phyloP scores from a whole-genome alignment of 2,888 invertebrate genomes.

The Lagria hirta region DNA sequence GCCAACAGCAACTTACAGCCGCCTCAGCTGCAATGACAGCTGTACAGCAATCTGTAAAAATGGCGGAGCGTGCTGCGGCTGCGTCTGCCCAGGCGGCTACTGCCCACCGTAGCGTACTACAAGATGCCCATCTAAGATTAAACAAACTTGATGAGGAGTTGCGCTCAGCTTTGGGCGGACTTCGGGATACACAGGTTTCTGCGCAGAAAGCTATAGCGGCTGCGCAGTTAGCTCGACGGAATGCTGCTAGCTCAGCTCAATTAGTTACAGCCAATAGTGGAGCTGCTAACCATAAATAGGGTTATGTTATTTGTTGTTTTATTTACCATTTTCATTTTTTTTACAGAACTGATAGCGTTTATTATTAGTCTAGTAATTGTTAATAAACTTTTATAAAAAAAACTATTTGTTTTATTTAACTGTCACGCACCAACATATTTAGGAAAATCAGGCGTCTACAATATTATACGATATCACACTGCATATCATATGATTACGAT shows the following conservation, averaged over 20 bases:
- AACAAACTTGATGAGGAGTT: slow-evolving; percentile 66
- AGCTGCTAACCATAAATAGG: too few relatives aligned
- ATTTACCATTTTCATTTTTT: too few relatives aligned
- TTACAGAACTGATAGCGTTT: too few relatives aligned
- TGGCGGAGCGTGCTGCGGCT: slow-evolving; percentile 67
- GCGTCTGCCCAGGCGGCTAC: slow-evolving; percentile 70
- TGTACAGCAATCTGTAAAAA: slow-evolving; percentile 62
- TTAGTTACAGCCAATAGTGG: too few relatives aligned
- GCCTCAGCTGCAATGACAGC: slow-evolving; percentile 65
- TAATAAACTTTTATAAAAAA: too few relatives aligned
- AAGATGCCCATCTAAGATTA: slow-evolving; percentile 65
- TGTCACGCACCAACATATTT: too few relatives aligned
- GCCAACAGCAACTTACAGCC: slow-evolving; percentile 64
- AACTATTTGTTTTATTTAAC: too few relatives aligned
- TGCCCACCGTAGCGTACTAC: slow-evolving; percentile 72
- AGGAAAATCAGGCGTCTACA: too few relatives aligned
- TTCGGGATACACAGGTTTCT: slow-evolving; percentile 68
- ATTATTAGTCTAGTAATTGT: too few relatives aligned
- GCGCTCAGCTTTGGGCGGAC: slow-evolving; percentile 65
- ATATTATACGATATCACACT: too few relatives aligned
- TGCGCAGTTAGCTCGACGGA: slow-evolving; percentile 69
- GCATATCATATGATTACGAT: too few relatives aligned
- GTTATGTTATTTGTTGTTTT: too few relatives aligned
- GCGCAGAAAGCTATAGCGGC: slow-evolving; percentile 65
- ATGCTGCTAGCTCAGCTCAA: slow-evolving; percentile 69